Evolutionary conservation across 2,888 invertebrate species (phyloP), one percentile per base, ranked within the genome.

Genomic region (Cephus pulcher): DNA sequence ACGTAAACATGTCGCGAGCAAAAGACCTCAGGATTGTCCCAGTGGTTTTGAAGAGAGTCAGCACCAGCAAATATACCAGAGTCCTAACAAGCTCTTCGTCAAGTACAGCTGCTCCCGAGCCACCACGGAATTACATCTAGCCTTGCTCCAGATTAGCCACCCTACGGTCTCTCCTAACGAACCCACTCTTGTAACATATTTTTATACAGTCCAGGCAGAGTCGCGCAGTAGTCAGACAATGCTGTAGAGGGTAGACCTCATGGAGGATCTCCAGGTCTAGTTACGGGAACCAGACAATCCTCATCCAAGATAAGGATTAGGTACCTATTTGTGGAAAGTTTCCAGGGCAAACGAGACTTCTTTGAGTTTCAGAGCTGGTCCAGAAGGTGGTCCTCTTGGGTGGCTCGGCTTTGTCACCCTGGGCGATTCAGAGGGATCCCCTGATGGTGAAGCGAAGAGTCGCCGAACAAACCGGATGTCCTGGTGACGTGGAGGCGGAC

Each of bases 331-430:
- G 56, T 2, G 23, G 56, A 56, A 23, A 15, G 40, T 4, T 40
- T 40, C 40, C 15, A 40, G 56, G 9, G 56, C 56, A 56, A 56
- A 56, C 9, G 9, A 56, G 56, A 23, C 23, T 23, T 56, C 56
- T 56, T 56, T 56, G 56, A 33, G 91, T 94, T 94, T 86, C 94
- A 97, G 97, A 97, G 92, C 94, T 98, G 85, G 94, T 98, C 90
- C 96, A 96, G 92, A 95, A 97, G 85, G 96, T 96, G 86, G 95
- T 98, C 88, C 93, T 98, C 89, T 94, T 97, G 91, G 97, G 97
- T 90, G 98, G 98, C 79, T 97, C 97, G 79, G 97, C 97, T 34
- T 93, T 98, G 84, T 97, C 97, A 88, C 97, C 97, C 68, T 98
- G 98, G 98, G 97, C 98, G 81, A 94, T 98, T 88, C 97, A 97